Percentiles rank a stretch among this genome's conserved stretches.
These are phyloP conservation scores for Lathamus discolor DNA, from an alignment of 2,113 vertebrate genomes.

Conservation along the genomic window DNA sequence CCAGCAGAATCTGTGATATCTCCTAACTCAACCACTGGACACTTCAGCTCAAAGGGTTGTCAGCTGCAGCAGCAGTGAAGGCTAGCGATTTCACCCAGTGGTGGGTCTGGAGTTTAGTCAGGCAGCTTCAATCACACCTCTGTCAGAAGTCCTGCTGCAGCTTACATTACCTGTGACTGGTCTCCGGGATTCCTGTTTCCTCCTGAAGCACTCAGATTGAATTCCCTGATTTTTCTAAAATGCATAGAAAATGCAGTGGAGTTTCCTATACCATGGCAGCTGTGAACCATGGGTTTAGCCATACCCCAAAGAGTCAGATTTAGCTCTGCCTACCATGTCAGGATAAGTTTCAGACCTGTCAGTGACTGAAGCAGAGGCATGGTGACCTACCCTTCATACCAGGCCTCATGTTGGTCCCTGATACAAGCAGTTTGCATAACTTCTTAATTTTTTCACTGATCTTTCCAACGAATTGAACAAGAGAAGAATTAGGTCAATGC, in stretches of 20 bases:
- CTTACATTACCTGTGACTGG: neutral
- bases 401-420: neutral
- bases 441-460: neutral
- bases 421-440: neutral
- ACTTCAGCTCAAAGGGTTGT: neutral
- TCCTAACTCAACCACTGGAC: neutral
- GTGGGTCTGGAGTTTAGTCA: neutral
- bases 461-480: neutral
- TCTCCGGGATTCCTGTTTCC: neutral
- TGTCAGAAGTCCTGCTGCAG: rapidly evolving
- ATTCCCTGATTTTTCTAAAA: neutral
- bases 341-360: neutral
- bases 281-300: neutral
- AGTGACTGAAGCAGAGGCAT: neutral
- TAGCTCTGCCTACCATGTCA: neutral
- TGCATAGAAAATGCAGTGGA: neutral
- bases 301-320: neutral
- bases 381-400: neutral
- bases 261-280: neutral
- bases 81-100: neutral
- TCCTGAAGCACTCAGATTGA: neutral
- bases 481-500: neutral
- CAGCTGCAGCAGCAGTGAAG: neutral
- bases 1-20: neutral
- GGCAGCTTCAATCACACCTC: neutral